These are phyloP conservation scores for Erebia aethiops DNA, from an alignment of 2,888 invertebrate genomes.

Conservation along the genomic window DNA sequence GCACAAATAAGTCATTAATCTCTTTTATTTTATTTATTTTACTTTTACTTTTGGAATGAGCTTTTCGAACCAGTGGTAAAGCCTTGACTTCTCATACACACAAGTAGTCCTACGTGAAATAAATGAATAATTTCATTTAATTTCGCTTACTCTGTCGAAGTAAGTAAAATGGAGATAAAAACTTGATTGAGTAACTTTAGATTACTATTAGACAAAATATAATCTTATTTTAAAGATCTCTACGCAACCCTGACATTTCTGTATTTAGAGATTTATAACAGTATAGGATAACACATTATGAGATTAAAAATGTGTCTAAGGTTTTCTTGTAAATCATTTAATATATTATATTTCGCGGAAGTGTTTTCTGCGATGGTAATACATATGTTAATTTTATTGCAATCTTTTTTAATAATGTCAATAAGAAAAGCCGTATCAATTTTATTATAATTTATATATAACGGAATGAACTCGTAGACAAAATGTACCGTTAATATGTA, in stretches of 20 bases:
- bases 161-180: not conserved
- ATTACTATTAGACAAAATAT: not conserved
- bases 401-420: conserved; percentile 24
- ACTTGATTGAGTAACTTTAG: not conserved
- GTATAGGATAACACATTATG: conserved; percentile 25
- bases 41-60: too few species aligned
- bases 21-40: not conserved
- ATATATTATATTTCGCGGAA: conserved; percentile 30
- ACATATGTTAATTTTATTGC: conserved; percentile 32
- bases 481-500: conserved; percentile 21
- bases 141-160: not conserved
- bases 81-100: too few species aligned
- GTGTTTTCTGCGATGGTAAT: conserved; percentile 17
- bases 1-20: not conserved
- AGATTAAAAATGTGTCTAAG: conserved; percentile 15
- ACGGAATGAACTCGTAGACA: not conserved
- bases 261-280: conserved; percentile 26
- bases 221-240: not conserved
- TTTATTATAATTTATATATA: not conserved
- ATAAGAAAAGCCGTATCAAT: conserved; percentile 15
- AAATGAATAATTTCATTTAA: not conserved
- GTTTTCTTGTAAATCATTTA: conserved; percentile 27
- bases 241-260: conserved; percentile 35
- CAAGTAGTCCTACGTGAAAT: not conserved
- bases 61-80: too few species aligned